phyloP scores from a whole-genome alignment of 2,797 vertebrate genomes.

The Oreochromis mossambicus region DNA sequence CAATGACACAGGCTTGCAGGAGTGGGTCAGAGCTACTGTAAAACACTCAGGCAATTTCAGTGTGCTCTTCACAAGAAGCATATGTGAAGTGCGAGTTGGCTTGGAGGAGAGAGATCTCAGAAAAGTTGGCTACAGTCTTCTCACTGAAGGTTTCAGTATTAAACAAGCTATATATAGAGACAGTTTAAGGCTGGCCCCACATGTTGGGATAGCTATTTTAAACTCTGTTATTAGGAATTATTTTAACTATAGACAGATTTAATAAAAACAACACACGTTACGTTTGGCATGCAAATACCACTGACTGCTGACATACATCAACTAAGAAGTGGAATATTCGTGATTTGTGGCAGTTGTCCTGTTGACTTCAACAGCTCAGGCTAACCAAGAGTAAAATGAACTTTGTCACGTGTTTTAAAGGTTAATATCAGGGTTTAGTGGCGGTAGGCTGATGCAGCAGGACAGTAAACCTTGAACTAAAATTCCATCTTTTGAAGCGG shows the following conservation, averaged over 20 bases:
- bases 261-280: background rate
- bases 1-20: background rate
- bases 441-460: background rate
- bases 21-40: background rate
- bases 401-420: background rate
- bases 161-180: background rate
- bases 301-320: background rate
- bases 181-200: background rate
- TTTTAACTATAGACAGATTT: background rate
- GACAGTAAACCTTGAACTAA: background rate
- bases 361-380: background rate
- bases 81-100: background rate
- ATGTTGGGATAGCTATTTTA: background rate
- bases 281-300: background rate
- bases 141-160: background rate
- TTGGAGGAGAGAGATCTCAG: background rate
- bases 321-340: rapidly evolving
- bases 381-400: background rate
- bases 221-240: background rate
- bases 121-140: background rate
- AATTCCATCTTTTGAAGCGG: background rate
- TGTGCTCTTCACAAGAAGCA: background rate
- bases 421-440: background rate
- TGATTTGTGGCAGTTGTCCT: background rate
- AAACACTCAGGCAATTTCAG: background rate